These are phyloP conservation scores for Dugesia japonica DNA, from an alignment of 2,888 invertebrate species.

Conservation along the genomic window DNA sequence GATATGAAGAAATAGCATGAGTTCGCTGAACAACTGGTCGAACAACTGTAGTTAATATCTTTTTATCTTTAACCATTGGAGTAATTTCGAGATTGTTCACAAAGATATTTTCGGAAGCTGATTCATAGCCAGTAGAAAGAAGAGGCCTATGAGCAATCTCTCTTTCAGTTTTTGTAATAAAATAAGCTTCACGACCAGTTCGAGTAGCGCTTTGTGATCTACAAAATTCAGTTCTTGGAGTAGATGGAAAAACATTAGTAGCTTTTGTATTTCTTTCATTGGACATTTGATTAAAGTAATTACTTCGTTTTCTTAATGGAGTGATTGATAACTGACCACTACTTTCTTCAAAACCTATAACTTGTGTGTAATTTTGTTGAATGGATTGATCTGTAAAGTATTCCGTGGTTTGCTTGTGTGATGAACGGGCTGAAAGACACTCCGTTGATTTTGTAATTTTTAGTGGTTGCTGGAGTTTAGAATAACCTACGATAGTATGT, in stretches of 20 bases:
- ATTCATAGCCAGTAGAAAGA: background rate
- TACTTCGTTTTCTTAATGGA: background rate
- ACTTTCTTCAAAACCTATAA: background rate
- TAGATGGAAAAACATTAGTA: background rate
- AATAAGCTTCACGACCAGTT: background rate
- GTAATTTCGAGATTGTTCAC: background rate
- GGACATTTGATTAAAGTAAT: background rate
- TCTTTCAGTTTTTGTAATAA: background rate
- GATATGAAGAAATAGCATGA: background rate
- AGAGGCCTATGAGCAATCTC: background rate
- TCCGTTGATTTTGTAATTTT: background rate
- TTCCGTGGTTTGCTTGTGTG: background rate
- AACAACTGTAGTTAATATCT: background rate
- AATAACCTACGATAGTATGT: background rate
- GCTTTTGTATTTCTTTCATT: background rate
- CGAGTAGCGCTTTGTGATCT: background rate
- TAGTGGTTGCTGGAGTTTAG: background rate
- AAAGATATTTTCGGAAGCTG: background rate
- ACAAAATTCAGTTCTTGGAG: background rate
- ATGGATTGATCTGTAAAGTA: background rate
- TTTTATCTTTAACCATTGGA: conserved; percentile 1
- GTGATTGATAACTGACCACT: background rate
- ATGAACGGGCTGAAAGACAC: background rate
- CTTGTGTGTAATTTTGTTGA: background rate
- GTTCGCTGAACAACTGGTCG: background rate